These are phyloP conservation scores for Hemibagrus guttatus DNA, from an alignment of 2,797 vertebrate species.

Conservation along the genomic window DNA sequence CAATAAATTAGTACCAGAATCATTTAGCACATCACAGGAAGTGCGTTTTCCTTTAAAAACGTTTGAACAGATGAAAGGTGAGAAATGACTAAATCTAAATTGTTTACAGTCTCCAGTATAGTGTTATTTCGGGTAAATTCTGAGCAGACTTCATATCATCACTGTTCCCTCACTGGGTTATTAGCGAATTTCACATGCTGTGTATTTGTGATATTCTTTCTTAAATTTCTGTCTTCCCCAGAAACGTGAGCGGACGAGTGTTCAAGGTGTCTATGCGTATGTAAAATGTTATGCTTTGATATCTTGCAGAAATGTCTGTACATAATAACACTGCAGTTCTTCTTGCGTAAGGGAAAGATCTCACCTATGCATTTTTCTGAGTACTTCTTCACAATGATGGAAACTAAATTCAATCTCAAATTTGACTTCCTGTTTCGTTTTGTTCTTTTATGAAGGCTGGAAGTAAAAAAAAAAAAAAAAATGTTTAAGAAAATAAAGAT, in stretches of 20 bases:
- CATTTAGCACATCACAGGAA: not conserved
- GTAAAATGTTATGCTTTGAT: not conserved
- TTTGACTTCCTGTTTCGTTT: not conserved
- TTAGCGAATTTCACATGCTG: not conserved
- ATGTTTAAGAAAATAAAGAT: conserved; percentile 10
- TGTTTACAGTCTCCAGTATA: not conserved
- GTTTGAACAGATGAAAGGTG: not conserved
- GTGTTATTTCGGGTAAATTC: not conserved
- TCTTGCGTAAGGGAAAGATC: not conserved
- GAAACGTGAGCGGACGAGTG: not conserved
- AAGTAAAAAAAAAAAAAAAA: not conserved
- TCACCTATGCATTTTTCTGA: conserved; percentile 7
- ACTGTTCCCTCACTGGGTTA: not conserved
- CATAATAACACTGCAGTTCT: not conserved
- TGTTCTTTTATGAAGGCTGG: not conserved
- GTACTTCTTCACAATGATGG: not conserved
- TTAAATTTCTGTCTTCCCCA: not conserved
- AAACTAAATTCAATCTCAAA: not conserved
- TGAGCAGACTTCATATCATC: not conserved
- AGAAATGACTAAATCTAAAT: not conserved
- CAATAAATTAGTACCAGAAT: not conserved
- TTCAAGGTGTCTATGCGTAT: too few species aligned
- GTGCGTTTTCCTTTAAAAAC: not conserved
- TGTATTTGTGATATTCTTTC: not conserved
- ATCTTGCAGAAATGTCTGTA: not conserved